Base-by-base conservation (phyloP, 2,113 vertebrate species). In the Centrocercus urophasianus region DNA sequence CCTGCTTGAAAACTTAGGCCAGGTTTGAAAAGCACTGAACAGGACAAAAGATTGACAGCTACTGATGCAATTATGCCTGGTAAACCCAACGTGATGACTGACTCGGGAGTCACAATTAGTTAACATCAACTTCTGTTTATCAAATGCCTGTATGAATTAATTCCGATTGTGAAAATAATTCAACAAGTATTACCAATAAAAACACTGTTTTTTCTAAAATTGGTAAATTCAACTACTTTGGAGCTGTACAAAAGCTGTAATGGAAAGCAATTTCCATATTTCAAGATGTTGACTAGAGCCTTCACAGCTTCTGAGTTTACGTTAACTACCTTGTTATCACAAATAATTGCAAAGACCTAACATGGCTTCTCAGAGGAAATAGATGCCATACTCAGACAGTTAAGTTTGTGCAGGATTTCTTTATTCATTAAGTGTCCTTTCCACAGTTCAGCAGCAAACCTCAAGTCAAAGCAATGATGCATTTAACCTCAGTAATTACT, bases 401-500 rank as follows among this genome's bases (percentile, higher is more conserved):
- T 93, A 71, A 83, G 77, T 47, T 57, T 74, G 25, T 6, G 66
- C 28, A 84, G 40, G 89, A 86, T 71, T 91, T 79, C 94, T 95
- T 89, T 83, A 88, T 76, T 95, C 91, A 67, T 86, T 87, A 91
- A 93, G 89, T 83, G 85, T 79, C 88, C 80, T 88, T 75, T 90
- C 93, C 95, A 85, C 64, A 48, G 81, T 10, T 88, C 91, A 60
- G 73, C 42, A 93, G 57, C 76, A 93, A 97, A 90, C 32, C 69
- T 71, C 65, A 73, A 93, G 74, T 34, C 84, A 92, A 94, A 90
- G 94, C 95, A 96, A 20, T 18, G 94, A 90, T 67, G 85, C 93
- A 69, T 97, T 93, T 83, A 93, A 96, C 94, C 96, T 87, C 91
- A 88, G 95, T 95, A 97, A 97, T 98, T 96, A 98, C 97, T 95